Percentiles rank a stretch among this genome's conserved stretches.
Evolutionary conservation across 2,113 vertebrate species (phyloP).

Genomic region (Chelonoidis abingdonii): DNA sequence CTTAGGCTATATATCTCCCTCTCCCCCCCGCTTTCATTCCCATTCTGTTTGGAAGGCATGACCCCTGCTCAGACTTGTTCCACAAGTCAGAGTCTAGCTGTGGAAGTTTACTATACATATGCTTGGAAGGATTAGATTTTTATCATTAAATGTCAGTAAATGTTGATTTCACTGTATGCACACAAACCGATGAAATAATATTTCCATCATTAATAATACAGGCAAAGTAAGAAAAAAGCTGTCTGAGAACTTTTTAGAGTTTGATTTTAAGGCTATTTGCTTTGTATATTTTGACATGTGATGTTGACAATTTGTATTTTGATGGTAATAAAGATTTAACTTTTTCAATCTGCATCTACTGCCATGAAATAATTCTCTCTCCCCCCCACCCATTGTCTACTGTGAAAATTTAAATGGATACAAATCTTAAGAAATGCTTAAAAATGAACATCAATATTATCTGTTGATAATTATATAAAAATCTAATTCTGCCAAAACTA

Average conservation of each 20-base stretch:
- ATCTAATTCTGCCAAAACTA: neutral
- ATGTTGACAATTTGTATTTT: neutral
- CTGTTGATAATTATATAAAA: neutral
- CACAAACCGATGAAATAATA: neutral
- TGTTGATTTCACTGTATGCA: neutral
- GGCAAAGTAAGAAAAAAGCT: neutral
- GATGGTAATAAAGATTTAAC: neutral
- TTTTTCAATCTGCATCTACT: neutral
- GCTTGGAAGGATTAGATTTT: neutral
- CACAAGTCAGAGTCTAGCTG: neutral
- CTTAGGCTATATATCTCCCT: neutral
- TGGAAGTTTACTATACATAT: fast-evolving
- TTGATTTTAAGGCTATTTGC: neutral
- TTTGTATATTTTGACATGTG: neutral
- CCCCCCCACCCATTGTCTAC: neutral
- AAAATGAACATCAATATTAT: neutral
- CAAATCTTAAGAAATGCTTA: neutral
- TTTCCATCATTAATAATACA: neutral
- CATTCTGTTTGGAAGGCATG: neutral
- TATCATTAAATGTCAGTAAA: neutral
- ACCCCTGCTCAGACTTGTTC: neutral
- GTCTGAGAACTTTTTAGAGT: neutral
- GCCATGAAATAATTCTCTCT: neutral
- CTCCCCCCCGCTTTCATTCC: neutral
- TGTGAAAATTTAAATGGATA: neutral